Evolutionary conservation across 1,140 invertebrate species (phyloP).

Genomic region (Chlorops oryzae): DNA sequence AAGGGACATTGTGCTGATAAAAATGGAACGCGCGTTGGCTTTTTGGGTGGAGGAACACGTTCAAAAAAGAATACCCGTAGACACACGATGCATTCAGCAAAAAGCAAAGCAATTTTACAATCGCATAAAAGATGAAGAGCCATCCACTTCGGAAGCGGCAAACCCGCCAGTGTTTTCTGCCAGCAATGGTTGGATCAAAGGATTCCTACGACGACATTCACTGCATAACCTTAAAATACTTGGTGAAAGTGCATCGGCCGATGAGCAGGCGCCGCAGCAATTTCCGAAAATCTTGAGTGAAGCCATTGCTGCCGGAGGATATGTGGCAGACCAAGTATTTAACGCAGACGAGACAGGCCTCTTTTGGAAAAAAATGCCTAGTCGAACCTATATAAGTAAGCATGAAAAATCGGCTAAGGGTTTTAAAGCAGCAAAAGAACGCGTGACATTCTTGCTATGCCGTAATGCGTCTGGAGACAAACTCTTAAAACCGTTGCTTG

Average conservation of each 20-base stretch:
- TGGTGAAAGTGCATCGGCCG: slow-evolving; percentile 32
- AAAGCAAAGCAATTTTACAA: too few species aligned
- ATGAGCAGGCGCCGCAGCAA: slow-evolving; percentile 27
- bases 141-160: too few species aligned
- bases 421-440: slow-evolving; percentile 49
- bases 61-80: too few species aligned
- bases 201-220: slow-evolving; percentile 31
- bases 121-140: too few species aligned
- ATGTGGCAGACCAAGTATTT: slow-evolving; percentile 43
- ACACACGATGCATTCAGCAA: too few species aligned
- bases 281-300: slow-evolving; percentile 17
- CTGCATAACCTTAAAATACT: slow-evolving; percentile 29
- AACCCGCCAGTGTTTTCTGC: too few species aligned
- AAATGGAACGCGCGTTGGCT: too few species aligned
- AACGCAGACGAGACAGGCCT: slow-evolving; percentile 47
- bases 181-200: slow-evolving; percentile 34
- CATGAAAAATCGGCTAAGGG: slow-evolving; percentile 43
- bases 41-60: too few species aligned
- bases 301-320: slow-evolving; percentile 26
- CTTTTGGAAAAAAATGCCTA: slow-evolving; percentile 51
- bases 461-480: not conserved
- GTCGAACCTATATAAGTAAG: slow-evolving; percentile 42
- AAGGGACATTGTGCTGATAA: too few species aligned
- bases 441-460: slow-evolving; percentile 18
- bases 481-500: not conserved